Percentiles rank a stretch among this genome's conserved stretches.
phyloP scores from a whole-genome alignment of 1,140 invertebrate species.

The Leptopilina boulardi region DNA sequence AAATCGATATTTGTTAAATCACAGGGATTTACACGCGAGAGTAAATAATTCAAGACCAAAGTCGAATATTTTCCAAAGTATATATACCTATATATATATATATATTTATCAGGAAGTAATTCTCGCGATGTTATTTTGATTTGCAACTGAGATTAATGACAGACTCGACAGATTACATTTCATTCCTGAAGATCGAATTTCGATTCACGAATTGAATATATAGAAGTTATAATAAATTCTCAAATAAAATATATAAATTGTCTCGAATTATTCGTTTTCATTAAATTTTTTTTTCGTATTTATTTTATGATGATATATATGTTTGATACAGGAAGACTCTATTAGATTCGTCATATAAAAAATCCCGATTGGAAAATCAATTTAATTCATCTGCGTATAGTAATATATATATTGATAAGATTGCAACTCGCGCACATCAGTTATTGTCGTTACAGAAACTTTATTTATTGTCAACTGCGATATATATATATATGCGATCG shows the following conservation, averaged over 20 bases:
- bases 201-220: neutral
- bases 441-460: constrained; percentile 52
- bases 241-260: neutral
- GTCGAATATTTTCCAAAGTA: too few species aligned
- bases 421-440: constrained; percentile 43
- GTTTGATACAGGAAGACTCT: neutral
- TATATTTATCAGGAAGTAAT: neutral
- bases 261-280: neutral
- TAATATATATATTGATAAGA: too few species aligned
- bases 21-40: neutral
- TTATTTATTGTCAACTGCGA: constrained; percentile 52
- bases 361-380: constrained; percentile 55
- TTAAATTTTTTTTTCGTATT: neutral
- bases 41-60: neutral
- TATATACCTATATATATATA: too few species aligned
- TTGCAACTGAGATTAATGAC: neutral
- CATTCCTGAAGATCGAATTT: neutral
- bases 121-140: neutral
- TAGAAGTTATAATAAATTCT: neutral
- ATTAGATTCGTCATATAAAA: constrained; percentile 46
- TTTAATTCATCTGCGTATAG: constrained; percentile 51
- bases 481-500: constrained; percentile 27
- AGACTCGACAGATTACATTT: neutral
- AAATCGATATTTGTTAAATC: neutral
- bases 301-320: neutral